phyloP scores from a whole-genome alignment of 2,113 vertebrate species.

The Onychostoma macrolepis region DNA sequence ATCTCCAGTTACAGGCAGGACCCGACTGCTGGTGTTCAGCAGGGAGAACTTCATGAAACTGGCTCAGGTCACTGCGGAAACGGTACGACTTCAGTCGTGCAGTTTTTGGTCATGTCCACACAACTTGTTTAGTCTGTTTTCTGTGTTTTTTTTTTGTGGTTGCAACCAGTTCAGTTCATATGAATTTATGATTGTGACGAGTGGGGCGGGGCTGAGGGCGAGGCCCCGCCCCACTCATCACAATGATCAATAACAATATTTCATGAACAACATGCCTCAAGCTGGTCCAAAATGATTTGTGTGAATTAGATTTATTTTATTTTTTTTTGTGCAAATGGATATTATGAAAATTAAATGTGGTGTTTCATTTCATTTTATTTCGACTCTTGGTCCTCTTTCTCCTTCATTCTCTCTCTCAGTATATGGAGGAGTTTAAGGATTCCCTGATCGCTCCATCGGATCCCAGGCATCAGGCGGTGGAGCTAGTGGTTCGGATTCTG shows the following conservation, averaged over 20 bases:
- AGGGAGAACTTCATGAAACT: conserved; percentile 86
- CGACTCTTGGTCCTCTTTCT: neutral
- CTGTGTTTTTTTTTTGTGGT: neutral
- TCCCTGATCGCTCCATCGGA: conserved; percentile 81
- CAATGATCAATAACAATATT: neutral
- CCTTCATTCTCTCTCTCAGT: conserved; percentile 68
- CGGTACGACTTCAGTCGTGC: conserved; percentile 72
- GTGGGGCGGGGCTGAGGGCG: too few species aligned
- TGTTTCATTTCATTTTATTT: neutral
- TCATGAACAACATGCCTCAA: neutral
- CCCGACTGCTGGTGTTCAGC: conserved; percentile 85
- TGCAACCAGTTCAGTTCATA: neutral
- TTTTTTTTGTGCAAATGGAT: neutral
- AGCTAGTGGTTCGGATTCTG: conserved; percentile 80
- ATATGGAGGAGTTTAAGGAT: conserved; percentile 82
- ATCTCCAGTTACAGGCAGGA: conserved; percentile 88
- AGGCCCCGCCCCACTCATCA: too few species aligned
- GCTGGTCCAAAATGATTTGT: neutral
- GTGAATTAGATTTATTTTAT: too few species aligned
- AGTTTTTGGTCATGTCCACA: neutral
- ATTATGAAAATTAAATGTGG: neutral
- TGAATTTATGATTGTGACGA: neutral
- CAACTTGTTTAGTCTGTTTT: neutral
- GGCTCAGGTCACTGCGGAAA: conserved; percentile 81
- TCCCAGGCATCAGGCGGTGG: conserved; percentile 80